Conservation (phyloP, 2,888 invertebrate species). For the Idaea aversata region DNA sequence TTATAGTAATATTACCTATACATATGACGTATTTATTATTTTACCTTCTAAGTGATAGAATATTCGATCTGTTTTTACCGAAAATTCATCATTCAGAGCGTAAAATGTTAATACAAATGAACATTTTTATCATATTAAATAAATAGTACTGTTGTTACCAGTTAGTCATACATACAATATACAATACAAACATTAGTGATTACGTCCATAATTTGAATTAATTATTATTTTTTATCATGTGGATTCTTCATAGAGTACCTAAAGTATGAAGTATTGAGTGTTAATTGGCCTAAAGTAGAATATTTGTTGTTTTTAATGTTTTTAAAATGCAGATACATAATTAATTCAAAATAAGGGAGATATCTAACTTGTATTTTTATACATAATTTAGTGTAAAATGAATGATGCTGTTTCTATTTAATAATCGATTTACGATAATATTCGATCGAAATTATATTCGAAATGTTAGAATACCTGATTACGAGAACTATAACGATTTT, state of each 20-base stretch:
- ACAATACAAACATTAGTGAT: conserved; percentile 23
- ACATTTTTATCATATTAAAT: conserved; percentile 35
- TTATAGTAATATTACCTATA: background rate
- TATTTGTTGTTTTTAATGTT: conserved; percentile 21
- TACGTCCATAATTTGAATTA: conserved; percentile 48
- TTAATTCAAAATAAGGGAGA: conserved; percentile 47
- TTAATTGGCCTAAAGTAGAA: conserved; percentile 20
- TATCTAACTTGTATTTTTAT: conserved; percentile 20
- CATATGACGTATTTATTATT: background rate
- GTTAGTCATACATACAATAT: conserved; percentile 46
- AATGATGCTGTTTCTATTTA: conserved; percentile 1
- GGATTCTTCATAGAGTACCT: conserved; percentile 12
- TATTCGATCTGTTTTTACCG: conserved; percentile 13
- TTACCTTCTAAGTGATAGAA: background rate
- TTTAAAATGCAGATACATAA: conserved; percentile 33
- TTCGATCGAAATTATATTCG: conserved; percentile 4
- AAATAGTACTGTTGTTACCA: conserved; percentile 70
- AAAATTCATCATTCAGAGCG: conserved; percentile 15
- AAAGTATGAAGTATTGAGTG: background rate
- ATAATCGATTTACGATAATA: conserved; percentile 2
- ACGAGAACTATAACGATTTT: conserved; percentile 1
- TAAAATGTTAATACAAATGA: conserved; percentile 17
- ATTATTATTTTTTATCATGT: conserved; percentile 33
- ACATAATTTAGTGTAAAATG: conserved; percentile 5
- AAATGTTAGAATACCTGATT: background rate